phyloP scores from a whole-genome alignment of 1,140 invertebrate species.

The Drusus annulatus region DNA sequence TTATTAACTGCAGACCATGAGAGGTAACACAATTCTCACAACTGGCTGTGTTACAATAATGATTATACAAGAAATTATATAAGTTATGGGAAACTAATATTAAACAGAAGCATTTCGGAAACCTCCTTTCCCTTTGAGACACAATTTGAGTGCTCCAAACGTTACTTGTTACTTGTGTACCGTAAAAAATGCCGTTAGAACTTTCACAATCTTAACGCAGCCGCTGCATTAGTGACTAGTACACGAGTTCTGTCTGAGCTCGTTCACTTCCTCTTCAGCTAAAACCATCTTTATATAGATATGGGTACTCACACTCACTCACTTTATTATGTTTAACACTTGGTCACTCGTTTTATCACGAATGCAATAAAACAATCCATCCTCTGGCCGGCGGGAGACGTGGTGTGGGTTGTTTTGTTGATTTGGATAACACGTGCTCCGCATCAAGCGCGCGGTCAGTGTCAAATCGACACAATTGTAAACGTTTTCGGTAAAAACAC shows the following conservation, averaged over 20 bases:
- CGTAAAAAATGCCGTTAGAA: conserved; percentile 44
- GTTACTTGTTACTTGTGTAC: conserved; percentile 2
- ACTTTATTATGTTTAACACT: too few species aligned
- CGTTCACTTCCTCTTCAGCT: too few species aligned
- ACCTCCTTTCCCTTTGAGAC: background rate
- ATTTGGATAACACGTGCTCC: conserved; percentile 22
- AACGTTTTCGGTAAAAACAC: background rate
- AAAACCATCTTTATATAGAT: background rate
- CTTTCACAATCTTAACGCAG: conserved; percentile 37
- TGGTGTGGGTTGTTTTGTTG: too few species aligned
- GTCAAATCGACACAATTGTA: background rate
- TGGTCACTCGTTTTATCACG: too few species aligned
- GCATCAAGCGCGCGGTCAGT: conserved; percentile 1
- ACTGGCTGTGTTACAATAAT: background rate
- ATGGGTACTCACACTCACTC: background rate
- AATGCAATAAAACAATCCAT: too few species aligned
- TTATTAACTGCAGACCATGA: background rate
- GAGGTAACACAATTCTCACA: background rate
- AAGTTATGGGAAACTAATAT: background rate
- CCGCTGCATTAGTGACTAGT: background rate
- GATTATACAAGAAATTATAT: conserved; percentile 7
- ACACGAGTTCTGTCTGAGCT: too few species aligned
- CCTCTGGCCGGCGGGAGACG: too few species aligned
- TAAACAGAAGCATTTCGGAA: background rate
- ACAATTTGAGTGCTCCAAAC: background rate